Conservation (phyloP, 1,140 invertebrate species). For the Caligus rogercresseyi region DNA sequence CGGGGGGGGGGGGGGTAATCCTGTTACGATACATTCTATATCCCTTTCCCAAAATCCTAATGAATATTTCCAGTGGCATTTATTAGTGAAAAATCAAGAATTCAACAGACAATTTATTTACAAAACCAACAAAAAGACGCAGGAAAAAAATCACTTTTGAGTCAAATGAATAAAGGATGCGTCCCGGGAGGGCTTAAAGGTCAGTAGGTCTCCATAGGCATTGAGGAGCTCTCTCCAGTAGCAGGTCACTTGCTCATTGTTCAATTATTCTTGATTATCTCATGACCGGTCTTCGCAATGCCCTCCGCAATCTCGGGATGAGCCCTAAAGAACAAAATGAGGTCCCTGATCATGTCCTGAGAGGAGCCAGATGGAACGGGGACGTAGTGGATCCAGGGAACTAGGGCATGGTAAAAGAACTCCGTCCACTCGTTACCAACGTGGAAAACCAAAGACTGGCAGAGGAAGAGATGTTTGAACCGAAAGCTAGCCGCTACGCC, state of each 20-base stretch:
- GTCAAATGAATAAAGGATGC: neutral
- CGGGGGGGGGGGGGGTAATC: too few species aligned
- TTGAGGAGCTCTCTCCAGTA: constrained; percentile 51
- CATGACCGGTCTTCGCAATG: constrained; percentile 61
- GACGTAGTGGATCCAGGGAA: constrained; percentile 91
- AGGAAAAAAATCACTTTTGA: too few species aligned
- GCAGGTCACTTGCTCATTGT: constrained; percentile 58
- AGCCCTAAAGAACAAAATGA: constrained; percentile 55
- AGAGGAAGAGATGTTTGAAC: constrained; percentile 88
- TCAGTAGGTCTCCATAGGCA: neutral
- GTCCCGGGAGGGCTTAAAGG: neutral
- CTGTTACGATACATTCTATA: too few species aligned
- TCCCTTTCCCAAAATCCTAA: too few species aligned
- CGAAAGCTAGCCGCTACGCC: constrained; percentile 92
- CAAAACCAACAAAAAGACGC: too few species aligned
- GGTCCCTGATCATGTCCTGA: constrained; percentile 44
- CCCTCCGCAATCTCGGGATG: constrained; percentile 53
- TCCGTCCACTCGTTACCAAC: constrained; percentile 86
- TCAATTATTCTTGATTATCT: constrained; percentile 64
- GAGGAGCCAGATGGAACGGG: constrained; percentile 54
- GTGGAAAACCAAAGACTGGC: constrained; percentile 84
- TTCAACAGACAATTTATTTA: too few species aligned
- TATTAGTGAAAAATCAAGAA: too few species aligned
- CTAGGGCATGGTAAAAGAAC: constrained; percentile 79
- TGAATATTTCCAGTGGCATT: too few species aligned